These are phyloP conservation scores for Phycodurus eques DNA, from an alignment of 2,113 vertebrate species.

Conservation along the genomic window DNA sequence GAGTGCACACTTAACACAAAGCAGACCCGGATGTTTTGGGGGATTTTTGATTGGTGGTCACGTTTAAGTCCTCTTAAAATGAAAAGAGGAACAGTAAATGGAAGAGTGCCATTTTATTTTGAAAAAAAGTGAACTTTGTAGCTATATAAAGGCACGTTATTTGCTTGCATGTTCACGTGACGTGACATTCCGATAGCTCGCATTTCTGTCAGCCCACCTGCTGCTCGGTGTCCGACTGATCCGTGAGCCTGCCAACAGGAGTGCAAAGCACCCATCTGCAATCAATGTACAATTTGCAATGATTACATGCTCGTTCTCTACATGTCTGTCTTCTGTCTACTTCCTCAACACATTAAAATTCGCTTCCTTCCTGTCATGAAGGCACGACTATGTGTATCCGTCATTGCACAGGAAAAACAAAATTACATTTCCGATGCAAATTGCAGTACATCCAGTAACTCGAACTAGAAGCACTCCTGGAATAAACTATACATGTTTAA, in stretches of 20 bases:
- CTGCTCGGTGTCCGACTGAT: slow-evolving; percentile 4
- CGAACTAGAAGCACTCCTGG: slow-evolving; percentile 35
- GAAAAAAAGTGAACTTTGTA: not conserved
- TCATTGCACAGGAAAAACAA: slow-evolving; percentile 23
- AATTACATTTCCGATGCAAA: slow-evolving; percentile 63
- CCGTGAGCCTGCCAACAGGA: slow-evolving; percentile 10
- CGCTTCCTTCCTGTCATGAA: slow-evolving; percentile 19
- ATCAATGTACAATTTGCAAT: slow-evolving; percentile 38
- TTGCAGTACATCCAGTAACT: slow-evolving; percentile 25
- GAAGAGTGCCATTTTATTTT: not conserved
- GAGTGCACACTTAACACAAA: too few species aligned
- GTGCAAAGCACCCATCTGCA: slow-evolving; percentile 52
- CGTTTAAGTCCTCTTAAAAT: too few species aligned
- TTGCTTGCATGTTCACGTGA: not conserved
- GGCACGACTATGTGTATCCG: slow-evolving; percentile 28
- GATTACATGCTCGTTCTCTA: slow-evolving; percentile 11
- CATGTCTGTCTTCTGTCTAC: not conserved
- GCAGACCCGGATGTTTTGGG: too few species aligned
- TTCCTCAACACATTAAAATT: slow-evolving; percentile 13
- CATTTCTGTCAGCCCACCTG: slow-evolving; percentile 21
- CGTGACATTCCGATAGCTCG: slow-evolving; percentile 5
- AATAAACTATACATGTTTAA: slow-evolving; percentile 54
- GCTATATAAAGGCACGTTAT: not conserved
- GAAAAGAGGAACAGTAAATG: too few species aligned
- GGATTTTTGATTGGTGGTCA: too few species aligned